Evolutionary conservation across 2,797 vertebrate species (phyloP).

Genomic region (Myoxocephalus aenaeus): DNA sequence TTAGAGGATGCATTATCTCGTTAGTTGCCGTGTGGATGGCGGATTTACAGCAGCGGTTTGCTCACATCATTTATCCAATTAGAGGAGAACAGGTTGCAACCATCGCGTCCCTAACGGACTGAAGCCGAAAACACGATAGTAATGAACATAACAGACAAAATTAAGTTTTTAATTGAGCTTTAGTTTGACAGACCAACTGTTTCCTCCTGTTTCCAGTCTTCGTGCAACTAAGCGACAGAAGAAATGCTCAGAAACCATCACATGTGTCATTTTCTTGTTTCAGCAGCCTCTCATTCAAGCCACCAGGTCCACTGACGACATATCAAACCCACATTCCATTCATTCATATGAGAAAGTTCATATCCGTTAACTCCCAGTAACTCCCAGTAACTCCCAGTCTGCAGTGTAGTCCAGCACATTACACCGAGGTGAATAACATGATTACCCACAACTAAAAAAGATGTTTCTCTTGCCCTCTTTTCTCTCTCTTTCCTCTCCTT

Average conservation of each 20-base stretch:
- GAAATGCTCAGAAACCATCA: not conserved
- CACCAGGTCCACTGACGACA: not conserved
- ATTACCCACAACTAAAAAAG: not conserved
- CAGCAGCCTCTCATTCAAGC: not conserved
- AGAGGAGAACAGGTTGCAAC: slow-evolving; percentile 1
- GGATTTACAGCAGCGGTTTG: slow-evolving; percentile 25
- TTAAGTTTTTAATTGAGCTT: too few relatives aligned
- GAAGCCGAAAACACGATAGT: not conserved
- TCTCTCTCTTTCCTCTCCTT: not conserved
- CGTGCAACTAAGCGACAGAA: too few relatives aligned
- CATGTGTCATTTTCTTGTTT: not conserved
- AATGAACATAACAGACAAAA: too few relatives aligned
- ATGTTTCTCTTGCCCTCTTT: not conserved
- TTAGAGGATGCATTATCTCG: slow-evolving; percentile 34
- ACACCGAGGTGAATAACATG: too few relatives aligned
- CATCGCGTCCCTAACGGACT: not conserved
- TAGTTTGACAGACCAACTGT: too few relatives aligned
- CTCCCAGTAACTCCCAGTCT: not conserved
- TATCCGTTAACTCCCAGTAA: not conserved
- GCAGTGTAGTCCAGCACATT: not conserved
- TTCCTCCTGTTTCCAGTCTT: too few relatives aligned
- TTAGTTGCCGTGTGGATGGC: slow-evolving; percentile 26
- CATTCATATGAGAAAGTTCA: not conserved
- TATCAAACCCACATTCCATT: not conserved
- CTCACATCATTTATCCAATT: slow-evolving; percentile 49